Percentiles rank a stretch among this genome's conserved stretches.
Conservation (phyloP, 2,888 invertebrate species). For the Eumacrocentrus americanus region DNA sequence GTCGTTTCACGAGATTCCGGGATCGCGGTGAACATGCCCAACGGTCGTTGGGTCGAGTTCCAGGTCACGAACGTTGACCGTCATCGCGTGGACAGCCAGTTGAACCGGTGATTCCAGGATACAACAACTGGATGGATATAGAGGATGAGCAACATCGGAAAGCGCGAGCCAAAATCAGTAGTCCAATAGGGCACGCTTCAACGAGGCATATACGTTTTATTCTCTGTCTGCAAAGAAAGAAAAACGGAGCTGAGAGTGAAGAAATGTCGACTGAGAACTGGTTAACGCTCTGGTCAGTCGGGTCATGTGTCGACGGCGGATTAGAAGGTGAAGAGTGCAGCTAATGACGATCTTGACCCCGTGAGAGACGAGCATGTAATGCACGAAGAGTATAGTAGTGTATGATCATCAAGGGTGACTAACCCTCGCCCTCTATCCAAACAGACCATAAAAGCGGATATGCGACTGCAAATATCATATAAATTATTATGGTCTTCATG, state of each 20-base stretch:
- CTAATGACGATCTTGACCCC: conserved; percentile 54
- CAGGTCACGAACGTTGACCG: conserved; percentile 36
- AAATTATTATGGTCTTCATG: conserved; percentile 34
- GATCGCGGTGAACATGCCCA: conserved; percentile 16
- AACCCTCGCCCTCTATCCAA: conserved; percentile 18
- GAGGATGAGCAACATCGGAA: conserved; percentile 30
- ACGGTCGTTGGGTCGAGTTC: conserved; percentile 27
- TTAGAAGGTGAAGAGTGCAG: conserved; percentile 49
- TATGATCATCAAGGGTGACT: conserved; percentile 10
- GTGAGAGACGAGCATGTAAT: conserved; percentile 53
- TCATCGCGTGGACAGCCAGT: conserved; percentile 21
- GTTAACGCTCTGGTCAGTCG: conserved; percentile 47
- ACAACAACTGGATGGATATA: conserved; percentile 27
- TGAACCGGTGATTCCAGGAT: conserved; percentile 32
- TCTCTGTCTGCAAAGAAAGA: conserved; percentile 22
- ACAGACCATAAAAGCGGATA: conserved; percentile 40
- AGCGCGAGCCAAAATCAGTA: conserved; percentile 33
- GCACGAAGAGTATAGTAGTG: conserved; percentile 26
- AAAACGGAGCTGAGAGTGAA: conserved; percentile 36
- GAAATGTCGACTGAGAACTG: conserved; percentile 36
- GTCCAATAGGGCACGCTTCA: conserved; percentile 19
- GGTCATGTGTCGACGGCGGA: conserved; percentile 52
- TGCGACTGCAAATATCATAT: conserved; percentile 44
- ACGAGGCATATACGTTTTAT: not conserved
- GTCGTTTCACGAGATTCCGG: conserved; percentile 35